phyloP scores from a whole-genome alignment of 53 echinoderm and acorn worm genomes.

The Echinometra lucunter region DNA sequence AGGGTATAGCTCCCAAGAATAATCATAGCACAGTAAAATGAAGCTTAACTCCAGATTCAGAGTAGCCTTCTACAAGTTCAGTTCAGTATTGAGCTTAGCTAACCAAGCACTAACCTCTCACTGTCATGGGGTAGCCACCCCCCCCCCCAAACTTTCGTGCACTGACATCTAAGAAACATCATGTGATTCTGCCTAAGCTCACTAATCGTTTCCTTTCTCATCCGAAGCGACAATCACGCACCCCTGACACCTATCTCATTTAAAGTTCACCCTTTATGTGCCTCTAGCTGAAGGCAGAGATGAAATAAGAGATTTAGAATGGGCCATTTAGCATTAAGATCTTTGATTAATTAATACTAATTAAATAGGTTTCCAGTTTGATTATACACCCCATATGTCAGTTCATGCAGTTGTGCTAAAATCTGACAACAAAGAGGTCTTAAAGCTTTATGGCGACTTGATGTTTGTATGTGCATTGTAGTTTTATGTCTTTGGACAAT shows the following conservation, averaged over 20 bases:
- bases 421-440: background rate
- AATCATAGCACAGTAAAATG: too few relatives aligned
- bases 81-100: too few relatives aligned
- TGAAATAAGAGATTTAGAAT: constrained; percentile 18
- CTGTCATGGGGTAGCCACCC: background rate
- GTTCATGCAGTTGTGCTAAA: background rate
- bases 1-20: too few relatives aligned
- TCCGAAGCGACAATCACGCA: background rate
- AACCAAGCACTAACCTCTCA: background rate
- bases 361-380: background rate
- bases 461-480: background rate
- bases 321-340: background rate
- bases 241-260: background rate
- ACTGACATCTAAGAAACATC: constrained; percentile 7
- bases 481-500: too few relatives aligned
- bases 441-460: background rate
- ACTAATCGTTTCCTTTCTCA: constrained; percentile 44
- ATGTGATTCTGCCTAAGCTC: constrained; percentile 33
- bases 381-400: background rate
- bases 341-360: background rate
- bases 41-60: too few relatives aligned
- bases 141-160: background rate
- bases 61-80: too few relatives aligned
- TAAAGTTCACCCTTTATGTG: background rate
- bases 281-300: constrained; percentile 22